Conservation (phyloP, 64 coral and sea anemone genomes). For the Anthopleura sola region DNA sequence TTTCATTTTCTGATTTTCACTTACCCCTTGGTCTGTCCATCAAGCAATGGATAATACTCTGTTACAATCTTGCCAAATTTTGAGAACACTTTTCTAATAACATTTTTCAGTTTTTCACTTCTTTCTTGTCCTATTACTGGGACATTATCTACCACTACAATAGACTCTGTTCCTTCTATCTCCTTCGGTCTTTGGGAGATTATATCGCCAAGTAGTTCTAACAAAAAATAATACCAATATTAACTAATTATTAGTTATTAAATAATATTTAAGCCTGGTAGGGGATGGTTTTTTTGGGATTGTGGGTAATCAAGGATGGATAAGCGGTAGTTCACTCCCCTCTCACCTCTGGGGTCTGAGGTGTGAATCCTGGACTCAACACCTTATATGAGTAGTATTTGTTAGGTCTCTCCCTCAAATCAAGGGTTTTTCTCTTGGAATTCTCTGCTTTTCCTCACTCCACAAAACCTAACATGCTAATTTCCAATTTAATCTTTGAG, state of each 20-base stretch:
- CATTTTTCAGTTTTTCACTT: constrained; percentile 92
- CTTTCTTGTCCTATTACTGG: constrained; percentile 79
- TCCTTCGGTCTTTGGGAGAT: constrained; percentile 52
- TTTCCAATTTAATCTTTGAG: no score
- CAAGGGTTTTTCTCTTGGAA: no score
- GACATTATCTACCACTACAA: constrained; percentile 96
- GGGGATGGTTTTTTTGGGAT: no score
- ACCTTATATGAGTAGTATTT: no score
- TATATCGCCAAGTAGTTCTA: constrained; percentile 93
- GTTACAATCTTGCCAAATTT: constrained; percentile 92
- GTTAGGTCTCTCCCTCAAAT: no score
- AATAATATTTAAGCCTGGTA: no score
- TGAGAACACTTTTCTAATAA: constrained; percentile 94
- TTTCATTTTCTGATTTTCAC: neutral
- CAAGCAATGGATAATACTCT: constrained; percentile 85
- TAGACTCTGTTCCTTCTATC: constrained; percentile 68
- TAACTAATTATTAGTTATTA: neutral
- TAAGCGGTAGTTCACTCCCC: no score
- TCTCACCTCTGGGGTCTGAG: no score
- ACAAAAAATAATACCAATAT: neutral
- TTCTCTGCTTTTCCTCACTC: no score
- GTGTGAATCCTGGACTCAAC: no score
- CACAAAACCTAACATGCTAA: no score
- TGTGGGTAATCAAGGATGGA: no score
- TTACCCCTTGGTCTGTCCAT: constrained; percentile 90